Evolutionary conservation across 1,140 invertebrate species (phyloP).

Genomic region (Aphis gossypii): DNA sequence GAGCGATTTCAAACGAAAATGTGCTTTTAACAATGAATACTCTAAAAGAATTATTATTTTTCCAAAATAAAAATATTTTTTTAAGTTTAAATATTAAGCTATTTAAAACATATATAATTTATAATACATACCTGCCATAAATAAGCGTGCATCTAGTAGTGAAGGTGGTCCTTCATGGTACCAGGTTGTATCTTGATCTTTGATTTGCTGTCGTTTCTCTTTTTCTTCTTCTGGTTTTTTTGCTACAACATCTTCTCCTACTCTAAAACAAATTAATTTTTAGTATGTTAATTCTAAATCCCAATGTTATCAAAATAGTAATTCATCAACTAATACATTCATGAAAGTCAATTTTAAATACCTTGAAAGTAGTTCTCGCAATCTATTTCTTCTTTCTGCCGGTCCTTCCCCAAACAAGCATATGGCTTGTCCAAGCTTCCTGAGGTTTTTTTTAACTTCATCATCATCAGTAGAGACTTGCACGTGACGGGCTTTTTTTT

Average conservation of each 20-base stretch:
- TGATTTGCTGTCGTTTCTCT: constrained; percentile 75
- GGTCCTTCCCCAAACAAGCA: constrained; percentile 97
- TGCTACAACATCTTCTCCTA: constrained; percentile 89
- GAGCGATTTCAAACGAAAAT: constrained; percentile 74
- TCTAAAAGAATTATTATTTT: constrained; percentile 62
- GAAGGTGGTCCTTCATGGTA: constrained; percentile 95
- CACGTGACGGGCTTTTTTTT: constrained; percentile 89
- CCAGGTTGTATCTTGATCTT: constrained; percentile 88
- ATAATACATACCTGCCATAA: constrained; percentile 75
- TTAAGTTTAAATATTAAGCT: no score
- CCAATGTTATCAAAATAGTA: constrained; percentile 7
- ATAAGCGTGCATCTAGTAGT: constrained; percentile 80
- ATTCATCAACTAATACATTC: background rate
- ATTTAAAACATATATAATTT: background rate
- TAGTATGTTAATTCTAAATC: background rate
- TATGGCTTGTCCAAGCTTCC: constrained; percentile 92
- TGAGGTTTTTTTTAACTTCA: constrained; percentile 89
- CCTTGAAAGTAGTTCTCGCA: constrained; percentile 88
- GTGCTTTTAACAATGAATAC: constrained; percentile 82
- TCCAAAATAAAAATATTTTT: background rate
- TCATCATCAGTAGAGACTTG: constrained; percentile 93
- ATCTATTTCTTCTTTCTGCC: constrained; percentile 86
- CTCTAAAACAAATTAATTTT: constrained; percentile 65
- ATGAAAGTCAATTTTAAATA: constrained; percentile 61
- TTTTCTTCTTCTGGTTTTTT: constrained; percentile 81